These are phyloP conservation scores for Loris lydekkerianus DNA, from an alignment of 2,797 vertebrate genomes.

Conservation along the genomic window DNA sequence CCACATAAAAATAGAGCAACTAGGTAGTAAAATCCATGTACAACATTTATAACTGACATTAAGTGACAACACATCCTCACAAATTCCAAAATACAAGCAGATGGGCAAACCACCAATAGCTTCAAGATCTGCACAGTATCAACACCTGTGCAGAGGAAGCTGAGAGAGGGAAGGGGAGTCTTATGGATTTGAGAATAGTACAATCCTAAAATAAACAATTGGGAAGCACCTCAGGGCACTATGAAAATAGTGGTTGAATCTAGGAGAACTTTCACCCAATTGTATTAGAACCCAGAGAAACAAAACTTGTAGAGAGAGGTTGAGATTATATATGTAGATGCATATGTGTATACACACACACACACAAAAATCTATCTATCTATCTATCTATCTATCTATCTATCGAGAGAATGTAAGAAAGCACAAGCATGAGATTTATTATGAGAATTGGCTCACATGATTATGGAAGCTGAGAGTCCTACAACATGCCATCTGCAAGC, in stretches of 20 bases:
- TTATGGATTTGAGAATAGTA: background rate
- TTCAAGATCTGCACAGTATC: background rate
- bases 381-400: background rate
- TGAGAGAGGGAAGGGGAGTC: too few relatives aligned
- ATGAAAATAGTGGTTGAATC: background rate
- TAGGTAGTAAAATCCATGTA: background rate
- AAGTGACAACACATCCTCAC: background rate
- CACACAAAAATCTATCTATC: background rate
- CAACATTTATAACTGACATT: background rate
- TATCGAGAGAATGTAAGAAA: background rate
- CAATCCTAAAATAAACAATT: too few relatives aligned
- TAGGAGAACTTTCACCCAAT: background rate
- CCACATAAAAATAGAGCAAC: background rate
- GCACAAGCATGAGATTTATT: background rate
- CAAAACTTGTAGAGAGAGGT: background rate
- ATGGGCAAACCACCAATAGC: background rate
- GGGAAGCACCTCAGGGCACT: background rate
- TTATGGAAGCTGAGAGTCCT: background rate
- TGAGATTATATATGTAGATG: too few relatives aligned
- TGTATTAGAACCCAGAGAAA: background rate
- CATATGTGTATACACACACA: too few relatives aligned
- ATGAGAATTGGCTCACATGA: background rate
- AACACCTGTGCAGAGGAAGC: background rate
- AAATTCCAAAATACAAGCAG: background rate
- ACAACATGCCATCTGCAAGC: background rate